A percentile compares a stretch with the other conserved stretches of the same genome.
phyloP scores from a whole-genome alignment of 2,113 vertebrate genomes.

The Noctilio leporinus region DNA sequence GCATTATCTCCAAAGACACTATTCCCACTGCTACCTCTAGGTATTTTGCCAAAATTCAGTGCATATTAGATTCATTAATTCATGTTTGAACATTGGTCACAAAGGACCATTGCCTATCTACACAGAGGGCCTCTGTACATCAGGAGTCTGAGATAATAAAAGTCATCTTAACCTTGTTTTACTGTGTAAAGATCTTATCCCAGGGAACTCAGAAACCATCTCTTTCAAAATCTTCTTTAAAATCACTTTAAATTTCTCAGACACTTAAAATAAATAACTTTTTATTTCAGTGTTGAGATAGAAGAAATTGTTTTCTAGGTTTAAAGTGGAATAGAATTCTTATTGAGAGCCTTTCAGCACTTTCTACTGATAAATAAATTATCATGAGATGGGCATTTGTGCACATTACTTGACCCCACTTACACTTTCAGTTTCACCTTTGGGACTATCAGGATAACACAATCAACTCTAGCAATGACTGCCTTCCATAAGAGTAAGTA shows the following conservation, averaged over 20 bases:
- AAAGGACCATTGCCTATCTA: not conserved
- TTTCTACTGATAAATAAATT: not conserved
- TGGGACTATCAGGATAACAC: not conserved
- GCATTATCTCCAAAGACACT: not conserved
- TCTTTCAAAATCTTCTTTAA: not conserved
- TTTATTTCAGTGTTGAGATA: not conserved
- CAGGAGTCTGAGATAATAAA: not conserved
- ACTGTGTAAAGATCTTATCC: not conserved
- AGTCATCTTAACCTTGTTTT: not conserved
- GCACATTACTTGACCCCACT: not conserved
- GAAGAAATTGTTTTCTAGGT: not conserved
- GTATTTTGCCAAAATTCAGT: slow-evolving; percentile 1
- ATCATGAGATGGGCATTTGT: not conserved
- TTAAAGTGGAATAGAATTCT: not conserved
- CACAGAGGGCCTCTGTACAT: not conserved
- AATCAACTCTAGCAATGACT: not conserved
- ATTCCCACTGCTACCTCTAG: not conserved
- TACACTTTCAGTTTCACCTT: not conserved
- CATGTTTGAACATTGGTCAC: not conserved
- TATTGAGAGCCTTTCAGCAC: not conserved
- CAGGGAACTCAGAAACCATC: not conserved
- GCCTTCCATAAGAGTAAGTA: slow-evolving; percentile 19
- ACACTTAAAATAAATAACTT: not conserved
- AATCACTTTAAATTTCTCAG: not conserved
- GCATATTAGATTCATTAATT: not conserved